Percentiles rank a stretch among this genome's conserved stretches.
Conservation (phyloP, 2,113 vertebrate genomes). For the Solenodon paradoxus region DNA sequence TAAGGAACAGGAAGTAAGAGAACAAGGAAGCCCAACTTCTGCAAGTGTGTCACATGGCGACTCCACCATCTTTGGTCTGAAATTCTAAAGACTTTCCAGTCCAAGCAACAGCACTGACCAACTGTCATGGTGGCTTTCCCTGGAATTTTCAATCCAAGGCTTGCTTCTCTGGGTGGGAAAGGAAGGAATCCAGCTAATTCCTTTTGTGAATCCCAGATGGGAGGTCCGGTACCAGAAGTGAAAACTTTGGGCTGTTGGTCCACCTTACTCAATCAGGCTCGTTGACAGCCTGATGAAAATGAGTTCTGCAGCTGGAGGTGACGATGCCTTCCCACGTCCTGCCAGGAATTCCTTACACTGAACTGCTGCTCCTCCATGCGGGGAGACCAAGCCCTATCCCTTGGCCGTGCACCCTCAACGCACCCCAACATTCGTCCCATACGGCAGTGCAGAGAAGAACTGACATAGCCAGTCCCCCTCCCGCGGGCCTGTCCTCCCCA, state of each 20-base stretch:
- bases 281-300: not conserved
- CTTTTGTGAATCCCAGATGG: not conserved
- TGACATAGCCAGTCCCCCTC: not conserved
- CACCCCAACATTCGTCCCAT: not conserved
- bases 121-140: fast-evolving
- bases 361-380: fast-evolving
- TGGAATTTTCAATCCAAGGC: not conserved
- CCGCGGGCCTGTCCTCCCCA: not conserved
- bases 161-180: not conserved
- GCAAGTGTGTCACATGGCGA: fast-evolving
- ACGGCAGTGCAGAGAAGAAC: not conserved
- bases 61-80: not conserved
- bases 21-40: fast-evolving
- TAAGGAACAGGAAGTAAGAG: fast-evolving
- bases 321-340: too few relatives aligned
- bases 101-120: not conserved
- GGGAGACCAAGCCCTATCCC: not conserved
- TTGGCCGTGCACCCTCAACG: fast-evolving
- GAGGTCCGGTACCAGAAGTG: not conserved
- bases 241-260: not conserved
- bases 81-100: not conserved
- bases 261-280: not conserved
- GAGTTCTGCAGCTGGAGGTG: not conserved
- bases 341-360: too few relatives aligned
- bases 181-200: not conserved